Conservation (phyloP, 2,797 vertebrate genomes). For the Lepus oiostolus region DNA sequence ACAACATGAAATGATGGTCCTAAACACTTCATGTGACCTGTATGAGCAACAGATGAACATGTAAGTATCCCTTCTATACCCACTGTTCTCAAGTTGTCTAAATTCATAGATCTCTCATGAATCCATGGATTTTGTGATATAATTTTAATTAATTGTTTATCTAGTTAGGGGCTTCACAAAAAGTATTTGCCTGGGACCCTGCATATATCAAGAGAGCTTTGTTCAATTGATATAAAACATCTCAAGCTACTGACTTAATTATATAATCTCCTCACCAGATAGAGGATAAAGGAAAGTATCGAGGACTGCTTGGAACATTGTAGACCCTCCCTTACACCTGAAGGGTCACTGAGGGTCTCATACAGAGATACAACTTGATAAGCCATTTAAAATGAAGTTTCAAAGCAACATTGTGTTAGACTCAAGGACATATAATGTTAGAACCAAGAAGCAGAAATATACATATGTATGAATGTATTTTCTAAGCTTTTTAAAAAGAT, state of each 20-base stretch:
- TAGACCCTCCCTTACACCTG: neutral
- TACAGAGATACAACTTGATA: neutral
- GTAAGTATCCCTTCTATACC: neutral
- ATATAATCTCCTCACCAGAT: neutral
- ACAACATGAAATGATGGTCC: neutral
- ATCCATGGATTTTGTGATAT: neutral
- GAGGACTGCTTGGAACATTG: neutral
- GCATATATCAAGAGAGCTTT: neutral
- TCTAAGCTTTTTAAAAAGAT: too few relatives aligned
- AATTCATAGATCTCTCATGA: conserved; percentile 5
- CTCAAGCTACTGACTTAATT: conserved; percentile 26
- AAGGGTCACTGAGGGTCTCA: neutral
- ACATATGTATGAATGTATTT: too few relatives aligned
- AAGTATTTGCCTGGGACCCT: neutral
- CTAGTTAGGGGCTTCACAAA: neutral
- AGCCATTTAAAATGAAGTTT: conserved; percentile 3
- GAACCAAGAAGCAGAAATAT: neutral
- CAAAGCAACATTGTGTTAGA: neutral
- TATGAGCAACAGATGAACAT: neutral
- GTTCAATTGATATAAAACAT: neutral
- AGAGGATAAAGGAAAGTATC: neutral
- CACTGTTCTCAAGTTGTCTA: conserved; percentile 20
- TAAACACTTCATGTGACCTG: neutral
- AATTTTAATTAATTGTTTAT: conserved; percentile 25
- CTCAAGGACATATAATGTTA: neutral